Base-by-base conservation (phyloP, 2,797 vertebrate species). In the Nyctalus aviator region DNA sequence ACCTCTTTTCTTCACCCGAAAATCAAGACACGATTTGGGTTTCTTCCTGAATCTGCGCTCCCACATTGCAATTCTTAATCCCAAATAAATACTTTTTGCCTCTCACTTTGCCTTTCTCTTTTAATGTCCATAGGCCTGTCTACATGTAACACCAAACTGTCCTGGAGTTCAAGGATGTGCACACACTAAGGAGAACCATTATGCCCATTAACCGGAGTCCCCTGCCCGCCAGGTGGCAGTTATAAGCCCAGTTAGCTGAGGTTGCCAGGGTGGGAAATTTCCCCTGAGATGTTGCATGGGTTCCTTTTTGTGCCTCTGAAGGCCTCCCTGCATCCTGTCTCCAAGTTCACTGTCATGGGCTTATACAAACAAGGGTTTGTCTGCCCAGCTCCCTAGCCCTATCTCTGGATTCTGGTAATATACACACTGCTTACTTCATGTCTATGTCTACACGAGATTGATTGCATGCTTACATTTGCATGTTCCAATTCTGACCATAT, bases 391-490 rank as follows among this genome's bases (percentile, higher is more conserved):
- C 44, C 30, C 11, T 2, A 4, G 57, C 10, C 18, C 9, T 4
- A 1, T 37, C 25, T 83, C 53, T 27, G 25, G 57, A 4, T 53
- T 27, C 77, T 17, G 37, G 66, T 30, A 18, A 73, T 2, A 21
- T 4, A 10, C 23, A 17, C 17, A 3, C 15, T 25, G 25, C 18
- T 37, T 21, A 8, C 12, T 12, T 30, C 69, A 48, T 7, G 4
- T 30, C 77, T 27, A 0, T 3, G 35, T 23, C 4, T 14, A 17
- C 46, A 6, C 17, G 1, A 25, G 44, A 30, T 4, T 4, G 35
- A 30, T 30, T 23, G 13, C 4, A 8, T 6, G 72, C 15, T 35
- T 11, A 14, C 17, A 23, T 41, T 32, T 23, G 21, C 21, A 17
- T 37, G 30, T 50, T 83, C 59, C 86, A 6, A 0, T 17, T 59